Conservation (phyloP, 2,797 vertebrate species). For the Mionectes olivaceus region DNA sequence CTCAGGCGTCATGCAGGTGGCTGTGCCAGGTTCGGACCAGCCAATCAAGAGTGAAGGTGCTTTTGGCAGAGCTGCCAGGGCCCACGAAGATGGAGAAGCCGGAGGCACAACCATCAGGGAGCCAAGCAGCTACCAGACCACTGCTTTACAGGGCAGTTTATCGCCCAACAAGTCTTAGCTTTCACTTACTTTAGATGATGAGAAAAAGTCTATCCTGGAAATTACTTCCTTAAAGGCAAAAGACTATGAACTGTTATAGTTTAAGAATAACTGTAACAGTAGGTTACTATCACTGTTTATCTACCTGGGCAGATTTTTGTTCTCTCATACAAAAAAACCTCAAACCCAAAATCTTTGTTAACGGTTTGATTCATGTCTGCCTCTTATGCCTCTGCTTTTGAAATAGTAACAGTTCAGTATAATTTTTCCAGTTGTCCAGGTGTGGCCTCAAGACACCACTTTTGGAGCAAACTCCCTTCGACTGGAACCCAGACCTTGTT, state of each 20-base stretch:
- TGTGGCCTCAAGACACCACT: not conserved
- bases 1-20: fast-evolving
- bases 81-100: not conserved
- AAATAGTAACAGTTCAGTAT: not conserved
- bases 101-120: not conserved
- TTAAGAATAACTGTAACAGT: not conserved
- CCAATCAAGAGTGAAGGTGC: fast-evolving
- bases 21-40: not conserved
- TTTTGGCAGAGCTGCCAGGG: not conserved
- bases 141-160: not conserved
- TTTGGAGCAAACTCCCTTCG: not conserved
- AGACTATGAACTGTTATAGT: not conserved
- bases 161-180: not conserved
- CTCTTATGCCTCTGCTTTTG: not conserved
- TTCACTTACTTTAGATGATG: not conserved
- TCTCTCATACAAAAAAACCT: not conserved
- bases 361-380: not conserved
- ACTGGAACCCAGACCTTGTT: not conserved
- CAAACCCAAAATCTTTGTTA: not conserved
- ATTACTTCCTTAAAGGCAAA: not conserved
- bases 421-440: not conserved
- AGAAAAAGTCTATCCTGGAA: not conserved
- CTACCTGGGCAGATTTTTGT: not conserved
- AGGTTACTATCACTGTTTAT: not conserved
- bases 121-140: not conserved